A percentile compares a stretch with the other conserved stretches of the same genome.
Evolutionary conservation across 2,113 vertebrate species (phyloP).

Genomic region (Dasypus novemcinctus): DNA sequence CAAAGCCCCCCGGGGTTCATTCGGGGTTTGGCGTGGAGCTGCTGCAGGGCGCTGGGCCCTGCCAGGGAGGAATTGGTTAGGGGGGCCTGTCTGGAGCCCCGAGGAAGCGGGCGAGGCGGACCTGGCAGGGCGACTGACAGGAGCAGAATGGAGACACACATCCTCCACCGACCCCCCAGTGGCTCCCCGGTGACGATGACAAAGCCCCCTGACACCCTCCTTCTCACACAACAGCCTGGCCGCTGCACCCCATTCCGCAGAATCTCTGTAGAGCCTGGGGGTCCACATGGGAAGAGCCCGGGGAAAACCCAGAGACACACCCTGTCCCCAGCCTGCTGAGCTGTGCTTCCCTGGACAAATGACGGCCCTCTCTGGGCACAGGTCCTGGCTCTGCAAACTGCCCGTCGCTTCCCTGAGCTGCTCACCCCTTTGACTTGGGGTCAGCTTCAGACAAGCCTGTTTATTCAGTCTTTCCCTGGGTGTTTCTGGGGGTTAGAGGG

Average conservation of each 20-base stretch:
- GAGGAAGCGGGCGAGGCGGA: background rate
- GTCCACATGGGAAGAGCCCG: background rate
- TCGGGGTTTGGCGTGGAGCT: background rate
- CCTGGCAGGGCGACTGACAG: background rate
- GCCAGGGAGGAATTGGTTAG: background rate
- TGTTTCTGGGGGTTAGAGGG: background rate
- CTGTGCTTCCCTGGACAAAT: background rate
- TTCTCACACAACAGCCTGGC: background rate
- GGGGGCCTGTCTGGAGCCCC: background rate
- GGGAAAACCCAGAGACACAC: background rate
- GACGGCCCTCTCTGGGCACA: background rate
- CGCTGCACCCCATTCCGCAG: background rate
- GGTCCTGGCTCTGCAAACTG: background rate
- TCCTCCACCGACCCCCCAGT: rapidly evolving
- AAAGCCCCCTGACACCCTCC: background rate
- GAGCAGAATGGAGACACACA: background rate
- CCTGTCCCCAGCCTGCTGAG: background rate
- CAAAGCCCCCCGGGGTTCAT: conserved; percentile 69
- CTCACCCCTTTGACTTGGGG: background rate
- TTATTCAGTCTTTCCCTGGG: background rate
- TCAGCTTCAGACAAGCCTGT: background rate
- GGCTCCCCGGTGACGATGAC: too few species aligned
- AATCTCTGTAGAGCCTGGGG: background rate
- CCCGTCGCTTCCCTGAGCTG: background rate
- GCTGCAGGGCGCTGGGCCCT: background rate